Base-by-base conservation (phyloP, 2,888 invertebrate species). In the Papilio protenor region DNA sequence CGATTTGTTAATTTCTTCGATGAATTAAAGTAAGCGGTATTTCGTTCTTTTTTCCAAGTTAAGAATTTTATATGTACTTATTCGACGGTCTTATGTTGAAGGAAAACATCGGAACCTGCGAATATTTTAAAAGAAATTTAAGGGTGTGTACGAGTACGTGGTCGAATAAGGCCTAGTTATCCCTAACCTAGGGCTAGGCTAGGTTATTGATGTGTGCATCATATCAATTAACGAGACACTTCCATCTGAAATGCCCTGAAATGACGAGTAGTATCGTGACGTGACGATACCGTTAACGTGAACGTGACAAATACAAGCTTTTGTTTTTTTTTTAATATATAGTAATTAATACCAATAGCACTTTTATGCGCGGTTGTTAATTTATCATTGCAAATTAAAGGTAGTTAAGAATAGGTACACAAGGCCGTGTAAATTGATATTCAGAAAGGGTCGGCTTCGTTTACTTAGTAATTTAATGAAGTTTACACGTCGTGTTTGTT, bases 381-480 rank as follows among this genome's bases (percentile, higher is more conserved):
- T 76, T 73, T 79, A 76, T 66, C 47, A 76, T 70, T n/a, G 27
- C 18, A 69, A 47, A 52, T 59, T 55, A 70, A 40, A 73, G 64
- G 75, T 80, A 79, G 78, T 80, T 81, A 73, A 77, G 77, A 76
- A 77, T 12, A 75, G 80, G 80, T 78, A 75, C n/a, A 79, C 75
- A 80, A 80, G 81, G 79, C 81, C 84, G 78, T 82, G 57, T 83
- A 80, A 86, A 90, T 93, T 92, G 86, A 87, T 90, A 93, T 92
- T 88, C 92, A 84, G 83, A 86, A 83, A 87, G 85, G 87, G 87
- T 81, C 84, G 79, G 72, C 82, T 83, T 89, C 86, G 88, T 94
- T 92, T 87, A 84, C 87, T 88, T 91, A 84, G 90, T 91, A 92
- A 85, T 92, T 93, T 93, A 90, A 94, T 92, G 86, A 87, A 85